A percentile compares a stretch with the other conserved stretches of the same genome.
These are phyloP conservation scores for Selene dorsalis DNA, from an alignment of 2,797 vertebrate genomes.

Conservation along the genomic window DNA sequence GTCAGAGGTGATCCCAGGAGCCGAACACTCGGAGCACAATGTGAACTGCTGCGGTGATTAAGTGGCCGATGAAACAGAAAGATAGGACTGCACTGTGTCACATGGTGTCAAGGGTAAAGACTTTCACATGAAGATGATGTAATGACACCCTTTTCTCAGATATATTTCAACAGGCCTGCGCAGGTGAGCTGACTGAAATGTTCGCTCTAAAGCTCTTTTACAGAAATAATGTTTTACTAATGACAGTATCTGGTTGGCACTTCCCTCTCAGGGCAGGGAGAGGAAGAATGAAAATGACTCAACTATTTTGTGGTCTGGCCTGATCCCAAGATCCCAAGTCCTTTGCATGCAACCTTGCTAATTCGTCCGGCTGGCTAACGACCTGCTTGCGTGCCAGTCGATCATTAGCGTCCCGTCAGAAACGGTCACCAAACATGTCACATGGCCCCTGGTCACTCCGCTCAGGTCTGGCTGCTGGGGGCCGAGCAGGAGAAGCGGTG, in stretches of 20 bases:
- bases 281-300: conserved; percentile 70
- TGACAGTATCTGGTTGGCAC: conserved; percentile 76
- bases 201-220: conserved; percentile 55
- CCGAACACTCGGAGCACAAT: not conserved
- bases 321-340: conserved; percentile 56
- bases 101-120: not conserved
- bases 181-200: conserved; percentile 16
- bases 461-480: conserved; percentile 70
- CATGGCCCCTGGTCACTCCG: conserved; percentile 75
- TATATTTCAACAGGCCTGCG: not conserved
- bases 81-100: conserved; percentile 16
- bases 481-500: conserved; percentile 66
- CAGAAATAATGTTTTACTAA: conserved; percentile 54
- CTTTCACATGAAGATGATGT: conserved; percentile 18
- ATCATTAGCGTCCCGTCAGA: conserved; percentile 78
- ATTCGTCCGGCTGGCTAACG: conserved; percentile 77
- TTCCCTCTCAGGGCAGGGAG: conserved; percentile 54
- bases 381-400: conserved; percentile 82
- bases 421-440: conserved; percentile 83
- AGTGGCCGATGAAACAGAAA: not conserved
- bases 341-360: conserved; percentile 83
- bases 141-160: not conserved
- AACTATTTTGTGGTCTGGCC: conserved; percentile 64
- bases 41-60: not conserved
- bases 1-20: conserved; percentile 15